Evolutionary conservation across 2,888 invertebrate genomes (phyloP).

Genomic region (Muschampia plurimacula): DNA sequence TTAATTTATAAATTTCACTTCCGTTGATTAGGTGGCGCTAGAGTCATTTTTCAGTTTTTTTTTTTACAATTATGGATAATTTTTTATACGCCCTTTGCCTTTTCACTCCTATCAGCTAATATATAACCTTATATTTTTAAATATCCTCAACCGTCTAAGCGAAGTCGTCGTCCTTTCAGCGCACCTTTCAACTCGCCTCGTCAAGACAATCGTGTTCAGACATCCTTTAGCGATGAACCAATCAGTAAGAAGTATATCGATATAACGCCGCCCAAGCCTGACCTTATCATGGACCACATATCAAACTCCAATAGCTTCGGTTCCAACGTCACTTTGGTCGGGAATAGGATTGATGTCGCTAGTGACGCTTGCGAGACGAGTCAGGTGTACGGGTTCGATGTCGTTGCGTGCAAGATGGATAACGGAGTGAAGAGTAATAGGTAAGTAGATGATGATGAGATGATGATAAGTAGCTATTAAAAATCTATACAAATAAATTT

Average conservation of each 20-base stretch:
- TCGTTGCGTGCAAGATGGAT: constrained; percentile 89
- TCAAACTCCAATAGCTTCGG: constrained; percentile 90
- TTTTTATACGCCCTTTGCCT: too few relatives aligned
- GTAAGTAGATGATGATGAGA: constrained; percentile 52
- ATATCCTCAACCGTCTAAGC: too few relatives aligned
- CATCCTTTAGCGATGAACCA: constrained; percentile 73
- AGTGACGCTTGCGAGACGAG: constrained; percentile 61
- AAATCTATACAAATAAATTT: too few relatives aligned
- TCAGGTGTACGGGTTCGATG: constrained; percentile 80
- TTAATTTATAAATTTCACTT: too few relatives aligned
- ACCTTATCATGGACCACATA: constrained; percentile 62
- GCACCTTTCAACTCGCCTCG: constrained; percentile 63
- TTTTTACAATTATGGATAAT: too few relatives aligned
- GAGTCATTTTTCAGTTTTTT: too few relatives aligned
- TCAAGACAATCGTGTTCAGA: constrained; percentile 65
- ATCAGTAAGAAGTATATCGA: constrained; percentile 60
- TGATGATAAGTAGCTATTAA: too few relatives aligned
- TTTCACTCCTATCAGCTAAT: too few relatives aligned
- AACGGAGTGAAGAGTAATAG: constrained; percentile 76
- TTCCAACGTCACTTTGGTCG: constrained; percentile 92
- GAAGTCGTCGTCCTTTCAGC: constrained; percentile 52
- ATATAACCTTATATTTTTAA: too few relatives aligned
- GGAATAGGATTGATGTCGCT: constrained; percentile 94
- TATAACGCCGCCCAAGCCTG: constrained; percentile 56
- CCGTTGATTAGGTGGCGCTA: too few relatives aligned